A percentile compares a stretch with the other conserved stretches of the same genome.
phyloP scores from a whole-genome alignment of 2,888 invertebrate genomes.

The Phoronis australis region DNA sequence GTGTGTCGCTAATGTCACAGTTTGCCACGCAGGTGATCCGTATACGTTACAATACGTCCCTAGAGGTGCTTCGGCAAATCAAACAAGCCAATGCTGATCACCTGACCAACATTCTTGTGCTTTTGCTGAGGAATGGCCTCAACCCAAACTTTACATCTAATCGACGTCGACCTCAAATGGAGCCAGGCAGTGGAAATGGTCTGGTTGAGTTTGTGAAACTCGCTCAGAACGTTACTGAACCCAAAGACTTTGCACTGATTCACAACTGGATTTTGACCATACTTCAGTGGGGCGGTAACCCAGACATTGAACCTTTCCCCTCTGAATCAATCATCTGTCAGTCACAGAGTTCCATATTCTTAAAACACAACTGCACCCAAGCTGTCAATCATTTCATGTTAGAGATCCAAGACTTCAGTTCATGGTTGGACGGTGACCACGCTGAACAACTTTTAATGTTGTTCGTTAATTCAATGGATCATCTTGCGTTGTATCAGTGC shows the following conservation, averaged over 20 bases:
- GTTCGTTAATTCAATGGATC: constrained; percentile 60
- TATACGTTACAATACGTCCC: not conserved
- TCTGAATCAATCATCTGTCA: constrained; percentile 57
- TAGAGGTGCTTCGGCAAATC: constrained; percentile 63
- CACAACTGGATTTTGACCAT: constrained; percentile 67
- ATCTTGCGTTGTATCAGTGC: constrained; percentile 65
- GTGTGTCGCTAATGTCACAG: constrained; percentile 51
- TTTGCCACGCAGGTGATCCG: constrained; percentile 40
- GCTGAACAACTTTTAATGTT: constrained; percentile 64
- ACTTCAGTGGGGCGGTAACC: constrained; percentile 70
- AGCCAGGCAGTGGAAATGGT: constrained; percentile 56
- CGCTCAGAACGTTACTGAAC: constrained; percentile 65
- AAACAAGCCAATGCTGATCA: constrained; percentile 55
- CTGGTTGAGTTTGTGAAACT: constrained; percentile 63
- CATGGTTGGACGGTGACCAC: constrained; percentile 59
- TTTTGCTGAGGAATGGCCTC: constrained; percentile 65
- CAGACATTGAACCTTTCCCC: constrained; percentile 61
- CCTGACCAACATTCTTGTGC: constrained; percentile 64
- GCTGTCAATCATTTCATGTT: constrained; percentile 64
- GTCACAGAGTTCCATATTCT: constrained; percentile 56
- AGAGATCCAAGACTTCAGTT: constrained; percentile 62
- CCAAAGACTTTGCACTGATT: constrained; percentile 65
- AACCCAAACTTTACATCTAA: constrained; percentile 63
- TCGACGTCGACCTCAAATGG: constrained; percentile 40
- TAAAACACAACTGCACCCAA: constrained; percentile 56